Conservation (phyloP, 2,888 invertebrate genomes). For the Lasioglossum oenotherae region DNA sequence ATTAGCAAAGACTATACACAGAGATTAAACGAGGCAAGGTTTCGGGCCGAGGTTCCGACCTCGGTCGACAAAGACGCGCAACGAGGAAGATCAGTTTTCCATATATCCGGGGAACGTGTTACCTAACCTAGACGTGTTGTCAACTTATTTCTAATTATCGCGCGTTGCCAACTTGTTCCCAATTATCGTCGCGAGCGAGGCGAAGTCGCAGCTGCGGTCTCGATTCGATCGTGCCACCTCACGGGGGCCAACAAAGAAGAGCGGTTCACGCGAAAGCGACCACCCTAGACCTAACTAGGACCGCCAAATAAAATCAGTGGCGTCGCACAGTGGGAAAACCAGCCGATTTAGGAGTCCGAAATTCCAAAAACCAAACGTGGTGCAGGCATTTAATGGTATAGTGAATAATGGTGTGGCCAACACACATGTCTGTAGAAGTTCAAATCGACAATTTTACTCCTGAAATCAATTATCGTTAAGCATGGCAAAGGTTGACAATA, state of each 20-base stretch:
- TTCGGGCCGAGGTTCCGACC: constrained; percentile 2
- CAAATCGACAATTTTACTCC: too few relatives aligned
- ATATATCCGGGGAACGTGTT: constrained; percentile 15
- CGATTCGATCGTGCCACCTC: constrained; percentile 11
- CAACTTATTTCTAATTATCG: constrained; percentile 35
- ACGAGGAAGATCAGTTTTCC: constrained; percentile 7
- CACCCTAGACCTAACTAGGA: not conserved
- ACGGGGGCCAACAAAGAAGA: constrained; percentile 9
- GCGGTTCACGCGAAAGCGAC: constrained; percentile 33
- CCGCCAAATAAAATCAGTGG: constrained; percentile 44
- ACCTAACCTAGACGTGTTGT: constrained; percentile 8
- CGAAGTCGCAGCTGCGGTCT: constrained; percentile 21
- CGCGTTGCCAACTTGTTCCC: not conserved
- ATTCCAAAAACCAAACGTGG: too few relatives aligned
- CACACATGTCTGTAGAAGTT: too few relatives aligned
- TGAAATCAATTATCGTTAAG: too few relatives aligned
- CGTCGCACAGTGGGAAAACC: constrained; percentile 8
- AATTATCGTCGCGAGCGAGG: not conserved
- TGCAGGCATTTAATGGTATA: too few relatives aligned
- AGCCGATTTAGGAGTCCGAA: too few relatives aligned
- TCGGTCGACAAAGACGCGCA: not conserved
- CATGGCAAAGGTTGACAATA: too few relatives aligned
- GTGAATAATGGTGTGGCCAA: too few relatives aligned
- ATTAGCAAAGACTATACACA: constrained; percentile 41
- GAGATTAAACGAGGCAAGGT: constrained; percentile 13